phyloP scores from a whole-genome alignment of 92 coral and sea anemone genomes.

The Umimayanthus chanpuru region DNA sequence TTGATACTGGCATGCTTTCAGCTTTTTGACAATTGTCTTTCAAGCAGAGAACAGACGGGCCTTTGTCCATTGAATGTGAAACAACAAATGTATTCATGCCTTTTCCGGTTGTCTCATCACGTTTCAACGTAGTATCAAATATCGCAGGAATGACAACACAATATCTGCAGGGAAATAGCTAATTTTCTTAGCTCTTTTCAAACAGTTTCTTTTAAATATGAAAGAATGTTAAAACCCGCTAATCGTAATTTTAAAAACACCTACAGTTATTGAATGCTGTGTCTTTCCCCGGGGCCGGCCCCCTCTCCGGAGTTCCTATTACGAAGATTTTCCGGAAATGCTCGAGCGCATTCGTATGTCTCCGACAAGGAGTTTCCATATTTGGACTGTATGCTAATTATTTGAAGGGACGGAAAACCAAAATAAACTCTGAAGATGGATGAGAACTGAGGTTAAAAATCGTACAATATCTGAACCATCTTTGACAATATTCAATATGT shows the following conservation, averaged over 20 bases:
- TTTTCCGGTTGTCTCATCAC: too few relatives aligned
- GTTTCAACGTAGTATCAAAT: too few relatives aligned
- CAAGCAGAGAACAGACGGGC: too few relatives aligned
- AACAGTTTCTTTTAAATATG: too few relatives aligned
- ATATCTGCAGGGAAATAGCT: neutral
- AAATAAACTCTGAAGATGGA: constrained; percentile 65
- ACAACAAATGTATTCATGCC: too few relatives aligned
- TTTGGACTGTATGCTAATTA: constrained; percentile 20
- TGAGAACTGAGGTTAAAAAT: constrained; percentile 55
- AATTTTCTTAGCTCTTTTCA: neutral
- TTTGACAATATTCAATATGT: constrained; percentile 45
- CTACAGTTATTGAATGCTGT: neutral
- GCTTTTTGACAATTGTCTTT: too few relatives aligned
- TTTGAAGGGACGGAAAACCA: constrained; percentile 56
- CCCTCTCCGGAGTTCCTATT: neutral
- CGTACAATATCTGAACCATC: constrained; percentile 71
- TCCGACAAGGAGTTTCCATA: constrained; percentile 39
- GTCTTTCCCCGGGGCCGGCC: neutral
- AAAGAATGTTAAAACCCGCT: neutral
- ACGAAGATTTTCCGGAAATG: constrained; percentile 28
- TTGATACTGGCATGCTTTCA: too few relatives aligned
- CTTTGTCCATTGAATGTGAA: too few relatives aligned
- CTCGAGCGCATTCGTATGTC: neutral
- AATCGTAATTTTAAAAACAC: neutral
- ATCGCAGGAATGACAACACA: neutral